Evolutionary conservation across 37 sponge, comb jelly and placozoan species (phyloP), one percentile per base, ranked within the genome.

Genomic region (Amphimedon queenslandica): DNA sequence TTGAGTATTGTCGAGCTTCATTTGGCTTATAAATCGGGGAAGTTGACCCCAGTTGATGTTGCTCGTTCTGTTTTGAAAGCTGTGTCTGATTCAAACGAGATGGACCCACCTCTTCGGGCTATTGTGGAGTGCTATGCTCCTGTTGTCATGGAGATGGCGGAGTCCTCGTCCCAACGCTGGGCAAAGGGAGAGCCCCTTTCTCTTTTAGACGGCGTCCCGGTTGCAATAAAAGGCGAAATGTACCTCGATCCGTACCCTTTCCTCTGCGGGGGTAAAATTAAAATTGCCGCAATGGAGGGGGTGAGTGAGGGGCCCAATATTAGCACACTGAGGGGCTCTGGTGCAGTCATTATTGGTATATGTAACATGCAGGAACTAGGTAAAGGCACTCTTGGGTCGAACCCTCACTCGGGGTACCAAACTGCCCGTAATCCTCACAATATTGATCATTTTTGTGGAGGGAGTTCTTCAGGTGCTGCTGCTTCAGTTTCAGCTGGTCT

Each of bases 311-410:
- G 78, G 43, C 64, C 30, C 0, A 16, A 70, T 6, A 75, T 83
- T 1, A n/a, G 20, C 32, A 82, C 63, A 31, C 70, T 91, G 64
- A 68, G 70, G 67, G 68, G 80, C 34, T 57, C n/a, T 18, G 93
- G 93, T 30, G 93, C 87, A 16, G 63, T 92, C 24, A 56, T 92
- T 24, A 64, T 92, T 2, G 93, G 93, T 47, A 55, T 87, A 53
- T 80, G 87, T 25, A 92, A 84, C 76, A 84, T 92, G 85, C 83
- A 66, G n/a, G 88, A 87, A 53, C 65, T 92, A 71, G 93, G 93
- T 29, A 73, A 63, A 40, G 80, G 85, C 20, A 60, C 88, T 5
- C 23, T 80, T 1, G 93, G 93, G 3, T 70, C 77, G 37, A 87
- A 84, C 66, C 74, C 72, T 4, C 82, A 88, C 55, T 11, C 23